Percentiles rank a stretch among this genome's conserved stretches.
These are phyloP conservation scores for Esperia sulphurella DNA, from an alignment of 2,888 invertebrate species.

Conservation along the genomic window DNA sequence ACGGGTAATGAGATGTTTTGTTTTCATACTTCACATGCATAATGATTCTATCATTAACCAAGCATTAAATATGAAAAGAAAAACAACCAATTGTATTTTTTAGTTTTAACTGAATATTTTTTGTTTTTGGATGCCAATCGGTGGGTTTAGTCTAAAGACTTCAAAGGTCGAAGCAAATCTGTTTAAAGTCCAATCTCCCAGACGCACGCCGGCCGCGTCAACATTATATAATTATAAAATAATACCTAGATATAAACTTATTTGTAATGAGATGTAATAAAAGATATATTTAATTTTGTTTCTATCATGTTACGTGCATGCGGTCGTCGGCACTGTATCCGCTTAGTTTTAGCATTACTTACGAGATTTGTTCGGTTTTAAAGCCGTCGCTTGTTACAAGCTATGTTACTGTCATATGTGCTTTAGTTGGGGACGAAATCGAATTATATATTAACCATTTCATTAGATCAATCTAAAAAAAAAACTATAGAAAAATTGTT, in stretches of 20 bases:
- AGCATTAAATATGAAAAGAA: too few relatives aligned
- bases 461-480: too few relatives aligned
- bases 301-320: conserved; percentile 27
- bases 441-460: too few relatives aligned
- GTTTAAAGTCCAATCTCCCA: conserved; percentile 9
- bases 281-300: conserved; percentile 48
- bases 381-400: conserved; percentile 21
- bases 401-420: background rate
- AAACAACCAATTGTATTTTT: too few relatives aligned
- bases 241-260: conserved; percentile 57
- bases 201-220: conserved; percentile 28
- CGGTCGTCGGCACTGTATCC: conserved; percentile 27
- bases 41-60: too few relatives aligned
- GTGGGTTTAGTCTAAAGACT: too few relatives aligned
- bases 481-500: too few relatives aligned
- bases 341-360: conserved; percentile 35
- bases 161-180: too few relatives aligned
- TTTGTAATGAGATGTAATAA: conserved; percentile 61
- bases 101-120: too few relatives aligned
- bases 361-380: conserved; percentile 31
- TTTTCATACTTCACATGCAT: too few relatives aligned
- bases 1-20: too few relatives aligned
- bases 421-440: background rate
- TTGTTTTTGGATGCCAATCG: too few relatives aligned
- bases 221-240: conserved; percentile 40